Conservation (phyloP, 2,797 vertebrate genomes). For the Caiman crocodilus region DNA sequence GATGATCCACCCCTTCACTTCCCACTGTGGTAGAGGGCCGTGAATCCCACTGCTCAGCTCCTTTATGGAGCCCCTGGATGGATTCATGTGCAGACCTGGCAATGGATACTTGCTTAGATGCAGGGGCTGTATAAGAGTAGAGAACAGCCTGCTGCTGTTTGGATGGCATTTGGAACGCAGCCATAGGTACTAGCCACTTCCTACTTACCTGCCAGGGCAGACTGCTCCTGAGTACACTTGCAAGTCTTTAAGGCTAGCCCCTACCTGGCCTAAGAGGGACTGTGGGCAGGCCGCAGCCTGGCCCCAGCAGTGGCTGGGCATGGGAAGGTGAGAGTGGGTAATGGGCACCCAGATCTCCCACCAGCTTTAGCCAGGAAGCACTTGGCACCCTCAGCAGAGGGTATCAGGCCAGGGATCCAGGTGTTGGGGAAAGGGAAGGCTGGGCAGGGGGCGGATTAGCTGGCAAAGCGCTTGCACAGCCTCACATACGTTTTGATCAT, state of each 20-base stretch:
- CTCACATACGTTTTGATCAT: constrained; percentile 94
- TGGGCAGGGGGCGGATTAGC: not conserved
- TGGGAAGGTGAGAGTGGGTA: not conserved
- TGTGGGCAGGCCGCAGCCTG: no score
- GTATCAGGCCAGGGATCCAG: not conserved
- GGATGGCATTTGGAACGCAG: no score
- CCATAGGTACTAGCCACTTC: not conserved
- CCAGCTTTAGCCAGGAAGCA: not conserved
- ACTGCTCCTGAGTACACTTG: no score
- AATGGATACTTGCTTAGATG: not conserved
- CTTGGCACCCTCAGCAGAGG: not conserved
- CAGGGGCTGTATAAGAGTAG: not conserved
- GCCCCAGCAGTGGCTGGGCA: no score
- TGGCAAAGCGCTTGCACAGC: not conserved
- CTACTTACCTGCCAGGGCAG: not conserved
- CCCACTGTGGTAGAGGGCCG: no score
- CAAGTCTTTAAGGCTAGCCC: no score
- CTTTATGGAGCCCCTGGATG: no score
- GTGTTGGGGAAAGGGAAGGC: no score
- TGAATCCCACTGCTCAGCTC: no score
- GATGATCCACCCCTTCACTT: no score
- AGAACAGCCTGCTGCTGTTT: not conserved
- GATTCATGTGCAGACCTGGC: no score
- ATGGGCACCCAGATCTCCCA: not conserved
- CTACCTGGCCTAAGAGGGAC: no score